phyloP scores from a whole-genome alignment of 2,888 invertebrate genomes.

The Opisthograptis luteolata region DNA sequence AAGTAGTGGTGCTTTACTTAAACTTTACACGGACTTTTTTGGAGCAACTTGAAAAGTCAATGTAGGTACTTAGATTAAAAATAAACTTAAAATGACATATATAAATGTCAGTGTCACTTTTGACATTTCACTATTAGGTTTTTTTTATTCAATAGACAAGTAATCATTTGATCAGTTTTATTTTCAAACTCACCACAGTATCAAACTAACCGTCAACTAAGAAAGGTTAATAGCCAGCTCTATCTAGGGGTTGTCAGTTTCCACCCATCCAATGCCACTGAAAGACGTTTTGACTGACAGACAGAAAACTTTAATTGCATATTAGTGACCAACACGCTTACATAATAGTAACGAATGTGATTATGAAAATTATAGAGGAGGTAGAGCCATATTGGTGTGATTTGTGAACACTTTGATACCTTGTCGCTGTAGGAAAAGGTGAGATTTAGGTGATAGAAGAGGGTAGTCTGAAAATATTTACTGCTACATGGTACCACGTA shows the following conservation, averaged over 20 bases:
- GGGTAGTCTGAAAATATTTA: not conserved
- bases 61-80: no score
- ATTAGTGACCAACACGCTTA: constrained; percentile 44
- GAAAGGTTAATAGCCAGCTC: constrained; percentile 69
- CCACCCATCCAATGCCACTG: constrained; percentile 66
- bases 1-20: no score
- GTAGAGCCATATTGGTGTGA: no score
- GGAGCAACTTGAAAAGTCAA: no score
- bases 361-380: constrained; percentile 54
- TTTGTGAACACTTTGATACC: not conserved
- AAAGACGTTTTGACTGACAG: constrained; percentile 77
- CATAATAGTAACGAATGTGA: constrained; percentile 50
- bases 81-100: no score
- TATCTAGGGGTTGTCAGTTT: constrained; percentile 60
- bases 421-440: not conserved
- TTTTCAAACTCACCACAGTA: not conserved
- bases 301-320: constrained; percentile 73
- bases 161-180: no score
- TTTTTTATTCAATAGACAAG: no score
- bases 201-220: constrained; percentile 24
- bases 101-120: no score
- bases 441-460: not conserved
- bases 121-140: no score
- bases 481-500: not conserved
- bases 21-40: no score